These are phyloP conservation scores for Limosa lapponica DNA, from an alignment of 2,797 vertebrate species.

Conservation along the genomic window DNA sequence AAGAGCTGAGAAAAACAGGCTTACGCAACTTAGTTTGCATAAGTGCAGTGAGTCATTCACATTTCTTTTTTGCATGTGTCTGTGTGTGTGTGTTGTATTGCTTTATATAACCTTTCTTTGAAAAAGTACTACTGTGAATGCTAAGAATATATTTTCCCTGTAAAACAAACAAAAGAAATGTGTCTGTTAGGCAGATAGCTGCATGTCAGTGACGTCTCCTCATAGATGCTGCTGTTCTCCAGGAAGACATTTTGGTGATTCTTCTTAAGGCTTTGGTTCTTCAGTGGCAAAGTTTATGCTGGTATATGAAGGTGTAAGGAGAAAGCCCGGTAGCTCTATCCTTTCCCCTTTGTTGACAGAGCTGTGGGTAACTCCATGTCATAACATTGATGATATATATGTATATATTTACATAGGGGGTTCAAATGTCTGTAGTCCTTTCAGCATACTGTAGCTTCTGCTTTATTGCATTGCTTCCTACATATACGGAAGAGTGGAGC, in stretches of 20 bases:
- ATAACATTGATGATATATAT: background rate
- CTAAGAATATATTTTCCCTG: conserved; percentile 2
- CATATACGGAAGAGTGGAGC: background rate
- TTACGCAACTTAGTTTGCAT: conserved; percentile 71
- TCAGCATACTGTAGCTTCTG: background rate
- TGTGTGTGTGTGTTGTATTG: conserved; percentile 12
- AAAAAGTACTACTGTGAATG: conserved; percentile 16
- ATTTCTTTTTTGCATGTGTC: conserved; percentile 31
- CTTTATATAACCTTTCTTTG: conserved; percentile 58
- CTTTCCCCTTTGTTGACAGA: background rate
- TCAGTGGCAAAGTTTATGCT: background rate
- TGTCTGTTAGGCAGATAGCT: background rate
- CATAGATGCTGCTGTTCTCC: background rate
- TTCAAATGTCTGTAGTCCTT: background rate
- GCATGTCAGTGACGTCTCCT: background rate
- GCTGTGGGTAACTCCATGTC: background rate
- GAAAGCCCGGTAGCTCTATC: background rate
- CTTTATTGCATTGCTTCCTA: background rate
- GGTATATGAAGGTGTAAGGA: background rate
- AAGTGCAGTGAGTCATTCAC: conserved; percentile 70
- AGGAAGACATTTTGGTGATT: background rate
- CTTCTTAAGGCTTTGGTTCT: background rate
- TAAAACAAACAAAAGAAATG: background rate
- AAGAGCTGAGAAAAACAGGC: conserved; percentile 57
- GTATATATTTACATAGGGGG: background rate